Conservation (phyloP, 2,888 invertebrate species). For the Disparrhopalites patrizii region DNA sequence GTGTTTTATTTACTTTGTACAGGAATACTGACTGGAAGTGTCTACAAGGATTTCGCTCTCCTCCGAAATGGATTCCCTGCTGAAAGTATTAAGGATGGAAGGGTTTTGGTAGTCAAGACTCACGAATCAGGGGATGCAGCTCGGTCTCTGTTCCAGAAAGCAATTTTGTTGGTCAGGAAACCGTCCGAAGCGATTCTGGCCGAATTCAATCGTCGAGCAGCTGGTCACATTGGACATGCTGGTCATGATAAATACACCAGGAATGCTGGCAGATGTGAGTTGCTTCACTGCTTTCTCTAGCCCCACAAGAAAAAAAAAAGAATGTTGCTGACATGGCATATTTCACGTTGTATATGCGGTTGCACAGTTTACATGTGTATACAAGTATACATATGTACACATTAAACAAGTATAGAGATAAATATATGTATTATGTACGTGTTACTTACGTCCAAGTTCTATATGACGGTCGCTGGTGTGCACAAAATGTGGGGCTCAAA, state of each 20-base stretch:
- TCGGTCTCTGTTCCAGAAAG: constrained; percentile 61
- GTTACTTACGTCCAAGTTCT: too few species aligned
- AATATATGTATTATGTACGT: too few species aligned
- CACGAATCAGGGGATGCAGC: constrained; percentile 67
- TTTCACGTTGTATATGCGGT: too few species aligned
- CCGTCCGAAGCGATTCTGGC: constrained; percentile 71
- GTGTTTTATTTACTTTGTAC: constrained; percentile 39
- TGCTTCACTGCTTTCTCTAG: background rate
- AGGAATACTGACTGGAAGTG: constrained; percentile 73
- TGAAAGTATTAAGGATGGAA: constrained; percentile 69
- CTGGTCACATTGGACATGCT: constrained; percentile 75
- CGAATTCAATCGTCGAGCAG: constrained; percentile 74
- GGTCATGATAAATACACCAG: constrained; percentile 63
- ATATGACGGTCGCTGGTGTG: too few species aligned
- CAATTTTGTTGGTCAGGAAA: constrained; percentile 66
- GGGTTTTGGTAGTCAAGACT: constrained; percentile 73
- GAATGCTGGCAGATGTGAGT: constrained; percentile 61
- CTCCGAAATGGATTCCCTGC: constrained; percentile 74
- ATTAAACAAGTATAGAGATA: too few species aligned
- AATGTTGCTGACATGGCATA: background rate
- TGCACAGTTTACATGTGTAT: too few species aligned
- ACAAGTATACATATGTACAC: too few species aligned
- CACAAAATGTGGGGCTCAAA: too few species aligned
- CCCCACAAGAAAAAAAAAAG: background rate
- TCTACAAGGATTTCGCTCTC: constrained; percentile 75